Evolutionary conservation across 2,888 invertebrate species (phyloP).

Genomic region (Patella depressa): DNA sequence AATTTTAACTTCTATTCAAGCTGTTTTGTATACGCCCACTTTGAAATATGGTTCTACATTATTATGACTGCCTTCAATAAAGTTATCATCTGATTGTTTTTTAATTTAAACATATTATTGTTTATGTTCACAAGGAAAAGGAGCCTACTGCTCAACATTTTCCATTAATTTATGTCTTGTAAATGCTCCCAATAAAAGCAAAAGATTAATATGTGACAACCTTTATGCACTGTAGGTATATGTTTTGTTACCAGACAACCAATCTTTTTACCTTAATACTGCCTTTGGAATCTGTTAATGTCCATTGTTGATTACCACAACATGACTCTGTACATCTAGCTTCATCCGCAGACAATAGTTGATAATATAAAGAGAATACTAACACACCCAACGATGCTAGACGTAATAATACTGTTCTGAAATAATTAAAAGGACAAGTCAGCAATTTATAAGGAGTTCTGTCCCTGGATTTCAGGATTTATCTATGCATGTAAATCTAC

Average conservation of each 20-base stretch:
- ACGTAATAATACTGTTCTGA: constrained; percentile 76
- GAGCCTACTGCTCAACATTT: neutral
- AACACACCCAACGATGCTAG: constrained; percentile 83
- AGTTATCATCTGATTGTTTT: too few relatives aligned
- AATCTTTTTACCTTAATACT: constrained; percentile 46
- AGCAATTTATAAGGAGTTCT: neutral
- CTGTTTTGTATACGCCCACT: too few relatives aligned
- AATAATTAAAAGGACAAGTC: constrained; percentile 20
- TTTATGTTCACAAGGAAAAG: neutral
- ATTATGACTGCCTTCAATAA: neutral
- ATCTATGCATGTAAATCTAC: neutral
- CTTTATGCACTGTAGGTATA: too few relatives aligned
- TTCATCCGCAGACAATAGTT: constrained; percentile 59
- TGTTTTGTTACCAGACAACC: too few relatives aligned
- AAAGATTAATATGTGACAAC: too few relatives aligned
- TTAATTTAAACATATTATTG: too few relatives aligned
- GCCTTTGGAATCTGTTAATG: constrained; percentile 31
- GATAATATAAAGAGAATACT: constrained; percentile 78
- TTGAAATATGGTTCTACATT: too few relatives aligned
- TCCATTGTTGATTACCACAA: constrained; percentile 58
- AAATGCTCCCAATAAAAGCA: too few relatives aligned
- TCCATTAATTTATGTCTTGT: too few relatives aligned
- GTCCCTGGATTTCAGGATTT: neutral
- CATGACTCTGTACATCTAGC: constrained; percentile 16
- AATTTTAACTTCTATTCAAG: too few relatives aligned